Percentiles rank a stretch among this genome's conserved stretches.
phyloP scores from a whole-genome alignment of 1,140 invertebrate species.

The Patella vulgata region DNA sequence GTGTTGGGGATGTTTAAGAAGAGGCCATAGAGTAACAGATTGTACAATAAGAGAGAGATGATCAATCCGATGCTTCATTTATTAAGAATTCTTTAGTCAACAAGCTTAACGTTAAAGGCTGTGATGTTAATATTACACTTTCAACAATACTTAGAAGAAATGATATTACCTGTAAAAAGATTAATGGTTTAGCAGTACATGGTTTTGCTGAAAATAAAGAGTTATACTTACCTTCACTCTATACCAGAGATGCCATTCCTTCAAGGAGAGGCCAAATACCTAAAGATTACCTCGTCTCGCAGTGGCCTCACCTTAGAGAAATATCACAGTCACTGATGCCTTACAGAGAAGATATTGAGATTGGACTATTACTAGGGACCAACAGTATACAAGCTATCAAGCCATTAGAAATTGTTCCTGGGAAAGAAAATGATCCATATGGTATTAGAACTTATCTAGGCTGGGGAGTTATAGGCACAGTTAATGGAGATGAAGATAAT shows the following conservation, averaged over 20 bases:
- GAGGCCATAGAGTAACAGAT: too few species aligned
- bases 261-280: neutral
- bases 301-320: neutral
- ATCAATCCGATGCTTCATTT: too few species aligned
- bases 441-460: slow-evolving; percentile 2
- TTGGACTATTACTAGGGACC: slow-evolving; percentile 1
- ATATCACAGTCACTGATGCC: slow-evolving; percentile 2
- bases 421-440: too few species aligned
- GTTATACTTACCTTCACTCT: neutral
- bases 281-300: neutral
- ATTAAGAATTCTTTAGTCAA: too few species aligned
- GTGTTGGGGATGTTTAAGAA: too few species aligned
- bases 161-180: neutral
- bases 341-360: neutral
- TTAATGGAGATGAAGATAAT: too few species aligned
- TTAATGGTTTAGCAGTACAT: neutral
- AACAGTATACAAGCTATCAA: slow-evolving; percentile 3
- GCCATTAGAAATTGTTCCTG: neutral
- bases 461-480: slow-evolving; percentile 5
- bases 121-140: neutral
- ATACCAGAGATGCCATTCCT: neutral
- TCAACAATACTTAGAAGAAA: neutral
- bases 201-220: neutral
- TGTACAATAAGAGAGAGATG: too few species aligned
- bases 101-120: neutral